A percentile compares a stretch with the other conserved stretches of the same genome.
Conservation (phyloP, 2,113 vertebrate genomes). For the Asarcornis scutulata region DNA sequence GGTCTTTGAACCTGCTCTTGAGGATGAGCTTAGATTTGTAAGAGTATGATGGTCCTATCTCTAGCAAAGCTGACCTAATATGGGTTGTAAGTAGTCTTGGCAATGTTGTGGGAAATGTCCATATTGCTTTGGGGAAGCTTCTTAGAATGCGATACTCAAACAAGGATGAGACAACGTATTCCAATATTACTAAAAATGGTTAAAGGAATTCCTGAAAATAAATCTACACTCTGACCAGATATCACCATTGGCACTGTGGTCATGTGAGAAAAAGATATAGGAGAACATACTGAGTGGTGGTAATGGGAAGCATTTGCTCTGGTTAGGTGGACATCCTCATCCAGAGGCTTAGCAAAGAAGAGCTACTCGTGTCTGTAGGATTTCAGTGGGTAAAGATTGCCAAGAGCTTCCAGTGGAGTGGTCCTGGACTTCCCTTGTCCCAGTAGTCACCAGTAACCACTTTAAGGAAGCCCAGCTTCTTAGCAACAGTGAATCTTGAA, state of each 20-base stretch:
- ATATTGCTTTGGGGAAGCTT: neutral
- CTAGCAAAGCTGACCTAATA: neutral
- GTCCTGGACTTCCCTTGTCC: neutral
- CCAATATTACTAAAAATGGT: neutral
- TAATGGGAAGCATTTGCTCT: neutral
- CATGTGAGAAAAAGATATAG: neutral
- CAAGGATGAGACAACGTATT: neutral
- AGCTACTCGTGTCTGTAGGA: neutral
- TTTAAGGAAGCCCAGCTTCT: neutral
- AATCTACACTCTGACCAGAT: neutral
- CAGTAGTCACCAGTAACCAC: neutral
- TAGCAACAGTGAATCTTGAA: neutral
- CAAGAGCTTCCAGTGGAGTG: neutral
- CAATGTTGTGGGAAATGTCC: neutral
- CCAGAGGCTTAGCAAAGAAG: neutral
- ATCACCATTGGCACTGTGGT: neutral
- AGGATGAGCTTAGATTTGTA: neutral
- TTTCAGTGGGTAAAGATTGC: neutral
- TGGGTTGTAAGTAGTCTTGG: accelerated
- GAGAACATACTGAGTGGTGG: neutral
- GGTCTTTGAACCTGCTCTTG: neutral
- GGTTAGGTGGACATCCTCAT: neutral
- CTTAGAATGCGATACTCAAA: neutral
- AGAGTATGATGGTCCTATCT: neutral
- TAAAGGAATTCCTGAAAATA: neutral